These are phyloP conservation scores for Drosophila biarmipes DNA, from an alignment of 1,140 invertebrate species.

Conservation along the genomic window DNA sequence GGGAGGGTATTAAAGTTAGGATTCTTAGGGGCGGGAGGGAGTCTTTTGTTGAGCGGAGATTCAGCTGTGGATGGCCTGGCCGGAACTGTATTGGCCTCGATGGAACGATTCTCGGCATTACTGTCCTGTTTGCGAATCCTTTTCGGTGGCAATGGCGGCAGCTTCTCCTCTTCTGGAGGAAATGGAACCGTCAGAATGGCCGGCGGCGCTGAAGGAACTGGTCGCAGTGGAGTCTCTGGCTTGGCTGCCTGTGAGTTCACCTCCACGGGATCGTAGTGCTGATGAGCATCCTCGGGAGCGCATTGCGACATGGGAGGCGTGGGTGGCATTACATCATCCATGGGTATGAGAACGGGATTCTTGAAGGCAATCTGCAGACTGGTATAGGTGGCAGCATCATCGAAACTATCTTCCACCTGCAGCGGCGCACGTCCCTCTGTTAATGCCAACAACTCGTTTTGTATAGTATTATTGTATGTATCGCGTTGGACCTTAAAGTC, in stretches of 20 bases:
- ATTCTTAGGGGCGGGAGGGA: slow-evolving; percentile 83
- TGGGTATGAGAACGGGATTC: slow-evolving; percentile 89
- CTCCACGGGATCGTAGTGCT: slow-evolving; percentile 77
- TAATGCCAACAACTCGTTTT: slow-evolving; percentile 74
- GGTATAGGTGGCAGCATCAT: slow-evolving; percentile 91
- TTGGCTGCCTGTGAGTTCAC: slow-evolving; percentile 55
- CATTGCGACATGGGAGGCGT: slow-evolving; percentile 76
- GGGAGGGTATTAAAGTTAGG: slow-evolving; percentile 85
- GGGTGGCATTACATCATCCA: slow-evolving; percentile 77
- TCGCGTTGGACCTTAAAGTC: slow-evolving; percentile 87
- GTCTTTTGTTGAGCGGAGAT: slow-evolving; percentile 80
- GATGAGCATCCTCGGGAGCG: slow-evolving; percentile 61
- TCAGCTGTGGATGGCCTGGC: slow-evolving; percentile 53
- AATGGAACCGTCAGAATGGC: slow-evolving; percentile 40
- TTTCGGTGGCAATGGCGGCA: slow-evolving; percentile 92
- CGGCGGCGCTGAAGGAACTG: slow-evolving; percentile 31
- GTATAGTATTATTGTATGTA: slow-evolving; percentile 79
- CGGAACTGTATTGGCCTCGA: slow-evolving; percentile 65
- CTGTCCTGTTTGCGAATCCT: slow-evolving; percentile 88
- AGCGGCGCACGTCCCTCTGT: slow-evolving; percentile 68
- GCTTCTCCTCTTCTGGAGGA: slow-evolving; percentile 86
- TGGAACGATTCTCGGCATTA: slow-evolving; percentile 73
- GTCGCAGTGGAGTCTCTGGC: slow-evolving; percentile 79
- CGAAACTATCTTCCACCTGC: slow-evolving; percentile 87
- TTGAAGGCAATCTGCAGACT: slow-evolving; percentile 94